Conservation (phyloP, 53 echinoderm and acorn worm genomes). For the Paracentrotus lividus region DNA sequence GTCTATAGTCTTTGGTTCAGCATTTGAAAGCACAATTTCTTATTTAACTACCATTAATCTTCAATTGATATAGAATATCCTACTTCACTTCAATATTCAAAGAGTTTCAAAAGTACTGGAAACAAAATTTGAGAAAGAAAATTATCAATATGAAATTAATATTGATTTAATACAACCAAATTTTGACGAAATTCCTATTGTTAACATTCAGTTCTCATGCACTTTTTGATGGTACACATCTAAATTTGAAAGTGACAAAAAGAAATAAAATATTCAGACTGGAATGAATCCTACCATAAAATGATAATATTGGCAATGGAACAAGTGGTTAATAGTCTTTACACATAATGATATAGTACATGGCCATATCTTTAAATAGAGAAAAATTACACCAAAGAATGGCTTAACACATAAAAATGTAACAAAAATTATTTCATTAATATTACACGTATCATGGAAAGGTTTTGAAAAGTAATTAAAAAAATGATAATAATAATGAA, state of each 20-base stretch:
- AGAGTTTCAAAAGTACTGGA: constrained; percentile 70
- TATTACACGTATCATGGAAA: constrained; percentile 55
- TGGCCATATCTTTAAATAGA: constrained; percentile 58
- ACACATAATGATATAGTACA: constrained; percentile 61
- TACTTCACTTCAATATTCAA: constrained; percentile 4
- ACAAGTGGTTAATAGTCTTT: constrained; percentile 12
- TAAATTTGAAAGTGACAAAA: constrained; percentile 45
- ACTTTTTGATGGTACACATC: constrained; percentile 25
- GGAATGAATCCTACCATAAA: constrained; percentile 65
- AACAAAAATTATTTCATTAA: neutral
- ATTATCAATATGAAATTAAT: constrained; percentile 27
- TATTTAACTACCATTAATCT: neutral
- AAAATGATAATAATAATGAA: too few species aligned
- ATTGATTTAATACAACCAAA: constrained; percentile 7
- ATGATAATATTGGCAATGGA: constrained; percentile 9
- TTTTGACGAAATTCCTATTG: neutral
- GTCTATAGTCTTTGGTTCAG: constrained; percentile 63
- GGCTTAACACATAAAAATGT: constrained; percentile 28
- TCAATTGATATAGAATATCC: neutral
- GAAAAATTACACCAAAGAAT: constrained; percentile 30
- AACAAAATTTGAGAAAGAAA: constrained; percentile 46
- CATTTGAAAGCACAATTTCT: constrained; percentile 60
- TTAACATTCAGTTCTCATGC: neutral
- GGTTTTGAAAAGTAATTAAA: constrained; percentile 34
- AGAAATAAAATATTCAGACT: constrained; percentile 63